Percentiles rank a stretch among this genome's conserved stretches.
Conservation (phyloP, 2,113 vertebrate species). For the Leptosomus discolor region DNA sequence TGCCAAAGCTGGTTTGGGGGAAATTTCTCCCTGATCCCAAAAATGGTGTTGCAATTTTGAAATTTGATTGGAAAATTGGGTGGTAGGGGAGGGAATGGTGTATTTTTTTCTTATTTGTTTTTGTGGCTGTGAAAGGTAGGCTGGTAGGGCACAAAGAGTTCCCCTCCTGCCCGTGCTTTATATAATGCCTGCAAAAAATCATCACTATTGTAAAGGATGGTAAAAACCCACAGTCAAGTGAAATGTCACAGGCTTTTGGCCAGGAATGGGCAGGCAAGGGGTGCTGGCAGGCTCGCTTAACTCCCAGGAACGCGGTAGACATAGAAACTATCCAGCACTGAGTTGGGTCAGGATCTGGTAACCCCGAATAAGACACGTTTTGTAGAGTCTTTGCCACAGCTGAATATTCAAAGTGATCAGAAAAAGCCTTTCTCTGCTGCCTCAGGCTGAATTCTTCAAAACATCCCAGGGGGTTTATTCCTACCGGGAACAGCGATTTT, state of each 20-base stretch:
- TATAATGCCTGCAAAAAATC: neutral
- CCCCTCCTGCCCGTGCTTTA: neutral
- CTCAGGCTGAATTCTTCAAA: neutral
- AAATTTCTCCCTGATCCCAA: neutral
- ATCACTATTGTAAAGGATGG: neutral
- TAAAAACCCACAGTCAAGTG: neutral
- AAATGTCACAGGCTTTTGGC: neutral
- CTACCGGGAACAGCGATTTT: neutral
- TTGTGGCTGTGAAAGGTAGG: neutral
- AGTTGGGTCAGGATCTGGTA: neutral
- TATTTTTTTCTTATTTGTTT: neutral
- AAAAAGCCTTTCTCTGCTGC: neutral
- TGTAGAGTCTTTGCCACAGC: neutral
- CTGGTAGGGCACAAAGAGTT: neutral
- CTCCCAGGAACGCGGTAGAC: neutral
- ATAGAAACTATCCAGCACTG: neutral
- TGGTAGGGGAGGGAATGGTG: neutral
- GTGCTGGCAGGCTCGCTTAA: neutral
- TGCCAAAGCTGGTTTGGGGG: neutral
- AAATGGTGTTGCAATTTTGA: neutral
- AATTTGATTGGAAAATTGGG: neutral
- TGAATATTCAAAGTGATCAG: neutral
- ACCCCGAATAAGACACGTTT: neutral
- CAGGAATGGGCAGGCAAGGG: neutral
- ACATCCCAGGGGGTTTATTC: neutral